phyloP scores from a whole-genome alignment of 2,888 invertebrate genomes.

The Caradrina kadenii region DNA sequence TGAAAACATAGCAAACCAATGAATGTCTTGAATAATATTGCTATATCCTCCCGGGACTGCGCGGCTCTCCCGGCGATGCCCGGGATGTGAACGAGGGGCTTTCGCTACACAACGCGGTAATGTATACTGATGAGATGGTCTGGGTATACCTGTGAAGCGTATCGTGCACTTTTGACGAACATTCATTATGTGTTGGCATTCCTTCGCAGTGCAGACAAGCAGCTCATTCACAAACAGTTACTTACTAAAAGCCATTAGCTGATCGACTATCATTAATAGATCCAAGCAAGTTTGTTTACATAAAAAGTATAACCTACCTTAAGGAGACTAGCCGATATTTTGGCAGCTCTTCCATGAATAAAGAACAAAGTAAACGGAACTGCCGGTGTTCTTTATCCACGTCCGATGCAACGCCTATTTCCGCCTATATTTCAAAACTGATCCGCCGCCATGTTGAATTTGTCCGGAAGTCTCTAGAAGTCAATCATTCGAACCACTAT shows the following conservation, averaged over 20 bases:
- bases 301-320: not conserved
- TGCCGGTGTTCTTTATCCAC: constrained; percentile 11
- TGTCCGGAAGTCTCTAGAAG: constrained; percentile 25
- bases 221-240: not conserved
- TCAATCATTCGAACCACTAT: constrained; percentile 24
- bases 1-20: constrained; percentile 3
- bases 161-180: not conserved
- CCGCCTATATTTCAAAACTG: constrained; percentile 38
- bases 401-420: constrained; percentile 28
- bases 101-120: not conserved
- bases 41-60: not conserved
- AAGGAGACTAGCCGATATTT: not conserved
- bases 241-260: not conserved
- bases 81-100: constrained; percentile 15
- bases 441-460: constrained; percentile 37
- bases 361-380: constrained; percentile 1
- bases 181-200: not conserved
- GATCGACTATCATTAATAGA: too few relatives aligned
- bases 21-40: not conserved
- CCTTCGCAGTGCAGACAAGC: not conserved
- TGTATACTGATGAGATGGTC: constrained; percentile 25
- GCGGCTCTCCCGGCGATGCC: not conserved
- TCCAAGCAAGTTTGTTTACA: too few relatives aligned
- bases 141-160: constrained; percentile 11
- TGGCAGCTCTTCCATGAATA: not conserved